Base-by-base conservation (phyloP, 2,113 vertebrate genomes). In the Onychorhynchus coronatus region DNA sequence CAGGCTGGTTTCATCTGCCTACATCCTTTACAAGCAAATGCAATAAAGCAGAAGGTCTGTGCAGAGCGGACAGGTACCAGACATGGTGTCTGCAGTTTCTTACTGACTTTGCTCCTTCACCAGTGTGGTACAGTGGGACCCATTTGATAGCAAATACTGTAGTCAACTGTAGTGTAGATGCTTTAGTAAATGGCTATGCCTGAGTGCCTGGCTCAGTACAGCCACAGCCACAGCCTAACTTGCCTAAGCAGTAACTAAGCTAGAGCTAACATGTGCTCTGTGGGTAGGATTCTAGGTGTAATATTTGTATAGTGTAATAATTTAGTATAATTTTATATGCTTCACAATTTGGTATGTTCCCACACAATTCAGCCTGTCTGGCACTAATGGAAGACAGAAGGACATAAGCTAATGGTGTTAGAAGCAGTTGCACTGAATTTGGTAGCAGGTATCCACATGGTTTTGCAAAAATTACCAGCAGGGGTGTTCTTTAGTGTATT, bases 61-160 rank as follows among this genome's bases (percentile, higher is more conserved):
- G 52, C 44, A 88, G 28, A 62, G 35, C n/a, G 59, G 50, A 31
- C 18, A 44, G 44, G 22, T 70, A 41, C 25, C 20, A 82, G 41
- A 58, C 37, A 11, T 28, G 52, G n/a, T 3, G 4, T 50, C 4
- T 67, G 42, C 68, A 25, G 23, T 71, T 91, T 62, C 63, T n/a
- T 81, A 59, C 30, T 55, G 56, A 74, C 35, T 81, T 87, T 30
- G 30, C 30, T 41, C 15, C 18, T 91, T 94, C 9, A 8, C 23
- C 63, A 66, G 1, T 0, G 0, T 59, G 25, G n/a, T n/a, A 12
- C 41, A 24, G n/a, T 23, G 23, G 35, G 46, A 77, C 80, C 49
- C 0, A 2, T 74, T 92, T 49, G 80, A 63, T 91, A 77, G 42
- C 42, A 81, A 53, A n/a, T 71, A 8, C 35, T 84, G 55, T 35